Conservation (phyloP, 1,140 invertebrate species). For the Anagrus nilaparvatae region DNA sequence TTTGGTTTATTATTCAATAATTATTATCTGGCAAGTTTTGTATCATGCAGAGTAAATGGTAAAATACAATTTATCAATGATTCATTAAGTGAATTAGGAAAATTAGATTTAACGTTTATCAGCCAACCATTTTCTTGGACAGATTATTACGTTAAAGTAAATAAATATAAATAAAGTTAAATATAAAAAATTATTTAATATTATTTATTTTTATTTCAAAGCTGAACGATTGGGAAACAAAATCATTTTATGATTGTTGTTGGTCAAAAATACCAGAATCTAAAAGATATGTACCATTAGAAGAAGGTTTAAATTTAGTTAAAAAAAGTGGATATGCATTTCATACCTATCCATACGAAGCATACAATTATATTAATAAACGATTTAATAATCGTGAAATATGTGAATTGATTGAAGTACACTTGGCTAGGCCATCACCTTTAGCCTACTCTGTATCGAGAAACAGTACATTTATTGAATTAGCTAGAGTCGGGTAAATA, state of each 20-base stretch:
- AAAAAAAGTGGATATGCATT: conserved; percentile 13
- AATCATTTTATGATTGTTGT: conserved; percentile 10
- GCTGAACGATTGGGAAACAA: conserved; percentile 12
- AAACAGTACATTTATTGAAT: conserved; percentile 17
- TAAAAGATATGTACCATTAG: conserved; percentile 5
- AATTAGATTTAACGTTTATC: conserved; percentile 5
- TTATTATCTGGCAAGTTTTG: conserved; percentile 11
- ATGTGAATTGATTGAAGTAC: conserved; percentile 18
- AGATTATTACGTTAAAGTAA: no score
- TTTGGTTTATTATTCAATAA: conserved; percentile 8
- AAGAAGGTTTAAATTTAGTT: conserved; percentile 12
- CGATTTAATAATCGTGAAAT: conserved; percentile 17
- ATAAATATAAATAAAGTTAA: no score
- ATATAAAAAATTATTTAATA: no score
- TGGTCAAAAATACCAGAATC: conserved; percentile 11
- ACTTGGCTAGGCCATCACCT: conserved; percentile 1
- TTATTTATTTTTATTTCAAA: no score
- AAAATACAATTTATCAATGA: conserved; percentile 3
- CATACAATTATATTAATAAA: conserved; percentile 16
- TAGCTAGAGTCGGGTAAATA: conserved; percentile 17
- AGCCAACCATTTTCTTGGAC: no score
- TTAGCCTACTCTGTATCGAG: conserved; percentile 12
- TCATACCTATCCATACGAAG: conserved; percentile 15
- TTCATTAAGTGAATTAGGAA: conserved; percentile 4
- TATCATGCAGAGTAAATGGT: conserved; percentile 6